Percentiles rank a stretch among this genome's conserved stretches.
Conservation (phyloP, 2,888 invertebrate genomes). For the Tinea semifulvella region DNA sequence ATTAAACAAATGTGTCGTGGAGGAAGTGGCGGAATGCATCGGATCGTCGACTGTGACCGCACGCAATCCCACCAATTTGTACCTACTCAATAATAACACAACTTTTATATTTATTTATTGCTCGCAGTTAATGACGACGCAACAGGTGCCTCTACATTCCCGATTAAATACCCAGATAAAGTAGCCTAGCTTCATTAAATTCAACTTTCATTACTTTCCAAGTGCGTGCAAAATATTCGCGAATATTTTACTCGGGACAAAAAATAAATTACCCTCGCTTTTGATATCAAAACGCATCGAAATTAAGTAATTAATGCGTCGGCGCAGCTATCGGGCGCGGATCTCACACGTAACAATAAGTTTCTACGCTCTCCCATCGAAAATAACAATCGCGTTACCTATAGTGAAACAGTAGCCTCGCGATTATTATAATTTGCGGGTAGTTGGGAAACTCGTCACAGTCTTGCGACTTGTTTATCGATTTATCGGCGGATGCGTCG, state of each 20-base stretch:
- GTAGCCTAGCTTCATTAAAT: constrained; percentile 12
- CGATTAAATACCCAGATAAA: constrained; percentile 6
- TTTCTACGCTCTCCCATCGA: constrained; percentile 34
- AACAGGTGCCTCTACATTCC: constrained; percentile 6
- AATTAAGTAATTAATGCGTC: constrained; percentile 58
- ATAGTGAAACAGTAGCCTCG: constrained; percentile 38
- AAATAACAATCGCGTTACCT: constrained; percentile 37
- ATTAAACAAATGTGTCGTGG: constrained; percentile 38
- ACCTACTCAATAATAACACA: constrained; percentile 10
- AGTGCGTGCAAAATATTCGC: constrained; percentile 10
- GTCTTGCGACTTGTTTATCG: constrained; percentile 53
- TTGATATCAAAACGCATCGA: constrained; percentile 35
- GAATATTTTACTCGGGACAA: constrained; percentile 9
- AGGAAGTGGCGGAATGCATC: constrained; percentile 53
- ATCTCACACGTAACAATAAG: constrained; percentile 34
- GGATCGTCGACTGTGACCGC: constrained; percentile 38
- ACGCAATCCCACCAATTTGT: constrained; percentile 26
- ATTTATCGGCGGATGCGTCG: constrained; percentile 58
- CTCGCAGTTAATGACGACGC: constrained; percentile 2
- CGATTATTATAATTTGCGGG: constrained; percentile 46
- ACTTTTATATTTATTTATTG: constrained; percentile 9
- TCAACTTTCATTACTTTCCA: constrained; percentile 9
- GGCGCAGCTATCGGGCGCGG: constrained; percentile 48
- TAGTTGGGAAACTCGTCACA: constrained; percentile 52
- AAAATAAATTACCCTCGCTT: constrained; percentile 12